Percentiles rank a stretch among this genome's conserved stretches.
Evolutionary conservation across 2,797 vertebrate species (phyloP).

Genomic region (Darevskia nairensis): DNA sequence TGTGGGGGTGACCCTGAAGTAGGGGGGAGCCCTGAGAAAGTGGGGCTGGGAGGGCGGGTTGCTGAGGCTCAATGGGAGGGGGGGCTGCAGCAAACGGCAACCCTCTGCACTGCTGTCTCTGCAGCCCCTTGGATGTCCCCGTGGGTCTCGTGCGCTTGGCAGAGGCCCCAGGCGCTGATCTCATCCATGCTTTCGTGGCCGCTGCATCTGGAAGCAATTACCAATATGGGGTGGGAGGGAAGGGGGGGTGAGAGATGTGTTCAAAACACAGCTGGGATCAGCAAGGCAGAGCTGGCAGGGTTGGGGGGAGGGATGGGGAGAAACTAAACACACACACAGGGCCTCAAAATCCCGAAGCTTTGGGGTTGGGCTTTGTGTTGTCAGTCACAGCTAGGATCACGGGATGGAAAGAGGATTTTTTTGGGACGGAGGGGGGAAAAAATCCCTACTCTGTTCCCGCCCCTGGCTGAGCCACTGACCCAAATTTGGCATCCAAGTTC

Average conservation of each 20-base stretch:
- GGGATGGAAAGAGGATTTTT: not conserved
- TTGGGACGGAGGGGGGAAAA: not conserved
- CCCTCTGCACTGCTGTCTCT: not conserved
- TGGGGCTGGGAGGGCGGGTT: not conserved
- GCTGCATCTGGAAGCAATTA: conserved; percentile 44
- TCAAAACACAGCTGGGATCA: conserved; percentile 42
- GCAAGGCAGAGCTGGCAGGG: not conserved
- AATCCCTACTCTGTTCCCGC: not conserved
- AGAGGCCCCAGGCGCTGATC: not conserved
- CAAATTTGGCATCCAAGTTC: conserved; percentile 18
- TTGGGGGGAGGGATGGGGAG: not conserved
- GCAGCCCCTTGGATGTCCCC: not conserved
- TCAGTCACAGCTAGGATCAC: not conserved
- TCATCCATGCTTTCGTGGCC: conserved; percentile 36
- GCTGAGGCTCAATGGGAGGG: not conserved
- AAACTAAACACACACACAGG: not conserved
- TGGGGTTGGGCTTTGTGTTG: not conserved
- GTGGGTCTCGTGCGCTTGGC: conserved; percentile 30
- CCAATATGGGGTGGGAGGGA: not conserved
- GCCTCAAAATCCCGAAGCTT: not conserved
- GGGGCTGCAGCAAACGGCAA: rapidly evolving
- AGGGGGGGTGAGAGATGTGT: not conserved
- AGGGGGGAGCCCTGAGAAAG: not conserved
- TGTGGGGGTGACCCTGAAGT: not conserved
- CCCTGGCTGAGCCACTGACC: conserved; percentile 31